A percentile compares a stretch with the other conserved stretches of the same genome.
These are phyloP conservation scores for Triplophysa yarkandensis DNA, from an alignment of 2,797 vertebrate species.

Conservation along the genomic window DNA sequence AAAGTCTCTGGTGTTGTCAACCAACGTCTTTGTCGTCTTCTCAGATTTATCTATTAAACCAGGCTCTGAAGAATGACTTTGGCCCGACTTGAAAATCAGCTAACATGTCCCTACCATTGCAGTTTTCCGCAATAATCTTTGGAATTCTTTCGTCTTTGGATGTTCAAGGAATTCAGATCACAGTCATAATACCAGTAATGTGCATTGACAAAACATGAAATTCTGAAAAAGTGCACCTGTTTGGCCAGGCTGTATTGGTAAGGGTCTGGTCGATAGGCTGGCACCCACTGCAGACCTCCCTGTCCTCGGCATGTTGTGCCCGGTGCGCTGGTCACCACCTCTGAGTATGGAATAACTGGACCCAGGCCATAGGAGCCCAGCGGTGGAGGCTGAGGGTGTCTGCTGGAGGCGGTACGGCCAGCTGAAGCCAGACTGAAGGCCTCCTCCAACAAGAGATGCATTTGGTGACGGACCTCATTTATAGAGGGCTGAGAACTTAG, in stretches of 20 bases:
- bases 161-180: not conserved
- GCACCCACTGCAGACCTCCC: constrained; percentile 92
- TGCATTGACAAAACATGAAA: not conserved
- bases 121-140: no score
- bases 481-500: constrained; percentile 99
- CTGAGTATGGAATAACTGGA: constrained; percentile 87
- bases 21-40: no score
- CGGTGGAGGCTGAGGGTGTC: constrained; percentile 77
- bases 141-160: not conserved
- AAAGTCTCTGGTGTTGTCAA: no score
- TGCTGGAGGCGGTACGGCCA: constrained; percentile 84
- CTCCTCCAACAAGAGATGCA: constrained; percentile 97
- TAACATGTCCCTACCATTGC: no score
- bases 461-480: constrained; percentile 97
- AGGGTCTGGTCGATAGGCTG: constrained; percentile 87
- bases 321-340: constrained; percentile 92
- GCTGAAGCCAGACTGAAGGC: constrained; percentile 96
- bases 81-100: no score
- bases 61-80: no score
- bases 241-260: constrained; percentile 95
- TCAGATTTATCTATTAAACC: no score
- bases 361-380: constrained; percentile 82
- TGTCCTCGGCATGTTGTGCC: constrained; percentile 87
- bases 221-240: constrained; percentile 76
- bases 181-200: not conserved